Conservation (phyloP, 2,113 vertebrate genomes). For the Engraulis encrasicolus region DNA sequence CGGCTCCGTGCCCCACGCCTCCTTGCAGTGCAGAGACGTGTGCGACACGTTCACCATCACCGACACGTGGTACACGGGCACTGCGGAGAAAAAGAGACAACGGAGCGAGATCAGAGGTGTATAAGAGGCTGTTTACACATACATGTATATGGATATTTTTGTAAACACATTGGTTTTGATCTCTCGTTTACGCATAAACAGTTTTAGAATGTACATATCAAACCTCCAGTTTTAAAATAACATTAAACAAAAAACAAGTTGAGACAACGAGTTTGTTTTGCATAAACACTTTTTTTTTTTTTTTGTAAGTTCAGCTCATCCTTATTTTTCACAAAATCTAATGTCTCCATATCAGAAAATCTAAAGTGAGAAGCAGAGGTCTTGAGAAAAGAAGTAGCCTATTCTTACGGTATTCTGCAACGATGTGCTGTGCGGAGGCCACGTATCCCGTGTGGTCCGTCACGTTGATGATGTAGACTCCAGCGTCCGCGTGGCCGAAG, state of each 20-base stretch:
- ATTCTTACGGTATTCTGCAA: conserved; percentile 67
- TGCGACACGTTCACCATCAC: conserved; percentile 76
- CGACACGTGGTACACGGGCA: conserved; percentile 73
- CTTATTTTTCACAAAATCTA: no score
- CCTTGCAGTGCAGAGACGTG: conserved; percentile 67
- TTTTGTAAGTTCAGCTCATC: no score
- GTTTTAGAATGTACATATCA: no score
- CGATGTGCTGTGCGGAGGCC: conserved; percentile 55
- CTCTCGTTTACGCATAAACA: no score
- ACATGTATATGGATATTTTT: no score
- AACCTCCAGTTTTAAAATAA: no score
- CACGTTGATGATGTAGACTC: conserved; percentile 68
- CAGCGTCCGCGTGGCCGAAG: conserved; percentile 59
- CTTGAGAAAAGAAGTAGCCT: background rate
- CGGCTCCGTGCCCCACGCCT: conserved; percentile 77
- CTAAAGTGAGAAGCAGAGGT: background rate
- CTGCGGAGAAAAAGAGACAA: conserved; percentile 53
- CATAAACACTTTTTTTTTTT: no score
- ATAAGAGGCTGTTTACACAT: background rate
- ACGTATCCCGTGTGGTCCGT: conserved; percentile 52
- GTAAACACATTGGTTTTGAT: no score
- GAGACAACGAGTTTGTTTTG: no score
- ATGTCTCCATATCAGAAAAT: background rate
- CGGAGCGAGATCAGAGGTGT: background rate
- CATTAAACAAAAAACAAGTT: no score